phyloP scores from a whole-genome alignment of 2,888 invertebrate genomes.

The Trypoxylon attenuatum region DNA sequence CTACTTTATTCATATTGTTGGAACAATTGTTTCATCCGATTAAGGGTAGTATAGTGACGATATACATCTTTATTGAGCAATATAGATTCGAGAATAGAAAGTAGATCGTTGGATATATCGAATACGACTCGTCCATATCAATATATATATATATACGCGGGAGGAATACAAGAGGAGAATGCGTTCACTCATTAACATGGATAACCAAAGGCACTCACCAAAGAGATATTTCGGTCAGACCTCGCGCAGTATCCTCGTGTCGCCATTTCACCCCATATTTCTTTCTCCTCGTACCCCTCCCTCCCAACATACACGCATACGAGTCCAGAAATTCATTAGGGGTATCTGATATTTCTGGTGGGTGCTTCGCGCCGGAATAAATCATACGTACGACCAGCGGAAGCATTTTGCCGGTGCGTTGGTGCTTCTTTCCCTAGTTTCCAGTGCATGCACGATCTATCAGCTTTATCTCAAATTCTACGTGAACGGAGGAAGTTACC shows the following conservation, averaged over 20 bases:
- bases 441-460: conserved; percentile 55
- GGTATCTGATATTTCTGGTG: conserved; percentile 73
- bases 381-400: conserved; percentile 59
- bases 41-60: no score
- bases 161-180: neutral
- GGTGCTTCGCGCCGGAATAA: conserved; percentile 70
- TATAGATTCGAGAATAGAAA: neutral
- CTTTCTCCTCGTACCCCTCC: conserved; percentile 19
- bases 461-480: conserved; percentile 48
- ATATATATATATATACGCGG: neutral
- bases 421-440: conserved; percentile 53
- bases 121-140: neutral
- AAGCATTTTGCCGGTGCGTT: conserved; percentile 55
- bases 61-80: no score
- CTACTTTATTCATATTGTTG: neutral
- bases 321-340: conserved; percentile 65
- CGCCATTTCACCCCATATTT: conserved; percentile 44
- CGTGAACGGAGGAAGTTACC: conserved; percentile 14
- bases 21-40: no score
- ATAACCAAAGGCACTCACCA: conserved; percentile 16
- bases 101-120: neutral
- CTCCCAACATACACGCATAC: conserved; percentile 27
- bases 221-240: conserved; percentile 28
- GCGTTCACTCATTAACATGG: conserved; percentile 23
- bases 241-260: conserved; percentile 20